phyloP scores from a whole-genome alignment of 2,113 vertebrate species.

The Polypterus bichir region DNA sequence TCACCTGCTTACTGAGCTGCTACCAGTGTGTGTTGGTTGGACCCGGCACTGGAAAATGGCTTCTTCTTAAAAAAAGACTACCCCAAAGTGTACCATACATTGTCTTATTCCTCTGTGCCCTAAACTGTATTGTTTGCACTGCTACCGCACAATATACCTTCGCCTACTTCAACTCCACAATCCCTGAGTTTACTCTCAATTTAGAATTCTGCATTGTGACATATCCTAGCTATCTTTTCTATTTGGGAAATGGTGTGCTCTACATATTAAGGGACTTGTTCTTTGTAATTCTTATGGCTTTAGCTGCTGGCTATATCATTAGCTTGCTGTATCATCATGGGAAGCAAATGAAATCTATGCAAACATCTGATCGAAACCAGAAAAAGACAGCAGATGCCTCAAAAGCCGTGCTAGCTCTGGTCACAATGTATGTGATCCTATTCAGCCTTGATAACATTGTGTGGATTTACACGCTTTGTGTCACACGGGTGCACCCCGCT shows the following conservation, averaged over 20 bases:
- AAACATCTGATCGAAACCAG: conserved; percentile 12
- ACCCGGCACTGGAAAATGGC: conserved; percentile 13
- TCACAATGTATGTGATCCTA: conserved; percentile 17
- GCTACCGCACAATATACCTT: conserved; percentile 11
- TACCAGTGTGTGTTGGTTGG: conserved; percentile 17
- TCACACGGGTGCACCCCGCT: conserved; percentile 10
- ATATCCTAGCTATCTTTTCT: conserved; percentile 8
- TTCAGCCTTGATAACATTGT: conserved; percentile 19
- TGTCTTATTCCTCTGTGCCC: conserved; percentile 10
- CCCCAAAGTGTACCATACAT: conserved; percentile 8
- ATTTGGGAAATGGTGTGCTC: conserved; percentile 18
- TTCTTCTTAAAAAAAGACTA: conserved; percentile 12
- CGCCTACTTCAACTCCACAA: conserved; percentile 10
- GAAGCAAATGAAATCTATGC: conserved; percentile 13
- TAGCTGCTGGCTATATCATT: conserved; percentile 19
- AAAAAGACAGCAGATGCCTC: conserved; percentile 14
- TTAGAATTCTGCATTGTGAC: conserved; percentile 19
- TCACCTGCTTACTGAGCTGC: conserved; percentile 19
- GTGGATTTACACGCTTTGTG: conserved; percentile 17
- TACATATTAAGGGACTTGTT: conserved; percentile 18
- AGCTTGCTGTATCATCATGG: conserved; percentile 13
- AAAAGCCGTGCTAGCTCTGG: conserved; percentile 15
- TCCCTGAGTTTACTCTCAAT: conserved; percentile 14
- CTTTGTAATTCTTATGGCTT: conserved; percentile 17
- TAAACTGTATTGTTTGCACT: conserved; percentile 18